Evolutionary conservation across 2,888 invertebrate genomes (phyloP), one percentile per base, ranked within the genome.

Genomic region (Hirtodrosophila alboralis): DNA sequence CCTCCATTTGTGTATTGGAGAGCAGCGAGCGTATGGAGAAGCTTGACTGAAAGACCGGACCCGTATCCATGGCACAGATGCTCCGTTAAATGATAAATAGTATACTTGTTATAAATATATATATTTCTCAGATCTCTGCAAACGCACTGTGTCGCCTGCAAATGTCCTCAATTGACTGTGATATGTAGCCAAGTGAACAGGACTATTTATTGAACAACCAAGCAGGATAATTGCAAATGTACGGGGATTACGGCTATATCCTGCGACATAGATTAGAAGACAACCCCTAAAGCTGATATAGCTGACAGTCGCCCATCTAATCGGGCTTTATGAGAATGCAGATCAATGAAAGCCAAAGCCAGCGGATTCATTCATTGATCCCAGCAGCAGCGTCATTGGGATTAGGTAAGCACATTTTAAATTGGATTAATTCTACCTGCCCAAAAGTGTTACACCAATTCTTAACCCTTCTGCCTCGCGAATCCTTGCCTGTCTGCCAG

Each of bases 1-100:
- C 33, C 6, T 31, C 36, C n/a, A 14, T 16, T 0, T 21, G 37
- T 1, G 28, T 64, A 23, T 62, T 61, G 13, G 75, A 58, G 16
- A 87, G 58, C 31, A 87, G 58, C 3, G 87, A 80, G 14, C 87
- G 75, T 27, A 87, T 87, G 16, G 87, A 87, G 51, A 87, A 87
- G 30, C 80, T 87, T 1, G 87, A 87, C 33, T 87, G 51, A 12
- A 87, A 86, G 2, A 80, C 69, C 2, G 77, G 64, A 21, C 75
- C 47, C 48, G 83, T 96, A 38, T 68, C 71, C 75, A 65, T 69
- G 12, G 18, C 3, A 18, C 18, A 3, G 18, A 18, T 18, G n/a
- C n/a, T n/a, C 18, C 18, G 3, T 18, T 18, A 2, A 18, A 1
- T 18, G n/a, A n/a, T n/a, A n/a, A n/a, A 18, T 18, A 1, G 3